A percentile compares a stretch with the other conserved stretches of the same genome.
phyloP scores from a whole-genome alignment of 1,140 invertebrate species.

The Sinella curviseta region DNA sequence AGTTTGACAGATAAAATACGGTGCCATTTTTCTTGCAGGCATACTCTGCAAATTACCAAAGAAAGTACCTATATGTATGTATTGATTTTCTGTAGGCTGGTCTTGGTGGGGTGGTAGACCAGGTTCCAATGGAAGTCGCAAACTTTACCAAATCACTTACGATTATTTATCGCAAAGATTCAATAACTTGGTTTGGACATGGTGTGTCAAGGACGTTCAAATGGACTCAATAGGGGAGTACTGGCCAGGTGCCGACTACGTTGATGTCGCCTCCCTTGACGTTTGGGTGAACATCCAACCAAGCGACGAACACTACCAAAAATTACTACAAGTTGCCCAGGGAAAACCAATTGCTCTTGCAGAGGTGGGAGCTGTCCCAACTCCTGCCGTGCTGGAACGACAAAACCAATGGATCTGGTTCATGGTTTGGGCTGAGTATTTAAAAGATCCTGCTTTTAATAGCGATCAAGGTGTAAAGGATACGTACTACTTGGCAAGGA shows the following conservation, averaged over 20 bases:
- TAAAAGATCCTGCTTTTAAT: conserved; percentile 33
- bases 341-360: conserved; percentile 39
- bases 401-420: conserved; percentile 38
- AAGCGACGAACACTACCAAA: conserved; percentile 30
- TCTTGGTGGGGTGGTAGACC: conserved; percentile 29
- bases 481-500: conserved; percentile 24
- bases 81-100: conserved; percentile 18
- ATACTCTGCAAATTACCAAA: too few relatives aligned
- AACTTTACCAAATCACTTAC: conserved; percentile 39
- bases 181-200: conserved; percentile 32
- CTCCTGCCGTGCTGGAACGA: conserved; percentile 1
- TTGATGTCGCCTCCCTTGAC: conserved; percentile 36
- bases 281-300: conserved; percentile 29
- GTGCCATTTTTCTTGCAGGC: too few relatives aligned
- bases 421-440: conserved; percentile 42
- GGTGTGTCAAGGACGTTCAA: conserved; percentile 39
- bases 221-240: conserved; percentile 32
- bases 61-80: too few relatives aligned
- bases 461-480: conserved; percentile 21
- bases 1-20: background rate
- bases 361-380: conserved; percentile 32
- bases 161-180: conserved; percentile 25
- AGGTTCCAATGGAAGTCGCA: conserved; percentile 27
- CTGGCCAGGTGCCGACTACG: conserved; percentile 27
- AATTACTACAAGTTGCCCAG: conserved; percentile 22